phyloP scores from a whole-genome alignment of 2,888 invertebrate species.

The Metellina segmentata region DNA sequence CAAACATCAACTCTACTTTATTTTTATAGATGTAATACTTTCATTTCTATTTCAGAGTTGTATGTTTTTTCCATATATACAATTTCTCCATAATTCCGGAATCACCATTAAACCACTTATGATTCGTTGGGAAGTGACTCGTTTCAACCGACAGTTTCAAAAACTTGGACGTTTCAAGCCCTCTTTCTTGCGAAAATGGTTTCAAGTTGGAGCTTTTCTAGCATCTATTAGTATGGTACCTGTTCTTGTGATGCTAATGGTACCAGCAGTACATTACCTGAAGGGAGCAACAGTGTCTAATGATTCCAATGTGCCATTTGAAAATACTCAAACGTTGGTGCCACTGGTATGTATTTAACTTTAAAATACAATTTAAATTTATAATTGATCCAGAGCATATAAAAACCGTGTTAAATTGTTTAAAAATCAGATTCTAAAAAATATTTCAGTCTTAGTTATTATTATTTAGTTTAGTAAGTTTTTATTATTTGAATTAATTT shows the following conservation, averaged over 20 bases:
- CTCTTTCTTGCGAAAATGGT: constrained; percentile 22
- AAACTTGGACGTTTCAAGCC: constrained; percentile 5
- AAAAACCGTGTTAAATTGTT: neutral
- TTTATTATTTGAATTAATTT: neutral
- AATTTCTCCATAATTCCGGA: constrained; percentile 22
- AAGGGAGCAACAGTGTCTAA: neutral
- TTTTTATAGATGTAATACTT: neutral
- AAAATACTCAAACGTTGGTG: neutral
- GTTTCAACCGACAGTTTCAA: constrained; percentile 46
- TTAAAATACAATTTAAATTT: neutral
- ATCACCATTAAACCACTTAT: constrained; percentile 29
- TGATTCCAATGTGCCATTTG: neutral
- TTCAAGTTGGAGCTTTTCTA: constrained; percentile 30
- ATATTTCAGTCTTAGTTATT: neutral
- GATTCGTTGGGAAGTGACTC: constrained; percentile 33
- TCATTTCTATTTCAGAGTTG: constrained; percentile 51
- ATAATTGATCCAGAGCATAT: neutral
- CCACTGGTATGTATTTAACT: constrained; percentile 5
- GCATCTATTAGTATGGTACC: neutral
- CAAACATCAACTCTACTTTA: too few relatives aligned
- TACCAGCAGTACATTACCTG: neutral
- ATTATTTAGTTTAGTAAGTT: neutral
- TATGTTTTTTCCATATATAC: constrained; percentile 68
- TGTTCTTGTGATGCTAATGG: neutral
- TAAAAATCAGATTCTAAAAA: neutral